Percentiles rank a stretch among this genome's conserved stretches.
Evolutionary conservation across 2,888 invertebrate species (phyloP).

Genomic region (Endomychus coccineus): DNA sequence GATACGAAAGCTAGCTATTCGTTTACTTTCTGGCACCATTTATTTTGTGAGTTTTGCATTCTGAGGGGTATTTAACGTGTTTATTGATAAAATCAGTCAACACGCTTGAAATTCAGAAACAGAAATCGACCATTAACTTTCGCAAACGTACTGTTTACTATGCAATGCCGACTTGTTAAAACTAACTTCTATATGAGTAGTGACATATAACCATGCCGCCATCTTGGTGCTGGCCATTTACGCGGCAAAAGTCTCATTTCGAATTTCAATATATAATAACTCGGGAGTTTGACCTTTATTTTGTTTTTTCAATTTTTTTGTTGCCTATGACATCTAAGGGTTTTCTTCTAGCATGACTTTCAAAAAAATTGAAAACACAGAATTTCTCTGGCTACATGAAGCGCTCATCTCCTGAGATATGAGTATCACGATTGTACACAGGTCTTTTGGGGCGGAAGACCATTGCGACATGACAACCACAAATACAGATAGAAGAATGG

Average conservation of each 20-base stretch:
- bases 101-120: no score
- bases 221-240: conserved; percentile 1
- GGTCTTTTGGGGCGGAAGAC: no score
- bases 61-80: not conserved
- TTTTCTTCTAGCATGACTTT: not conserved
- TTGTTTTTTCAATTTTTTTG: not conserved
- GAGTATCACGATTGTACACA: no score
- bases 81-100: not conserved
- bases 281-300: not conserved
- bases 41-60: not conserved
- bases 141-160: not conserved
- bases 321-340: not conserved
- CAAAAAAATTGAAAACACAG: conserved; percentile 1
- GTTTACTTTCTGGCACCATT: no score
- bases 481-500: no score
- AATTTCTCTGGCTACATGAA: no score
- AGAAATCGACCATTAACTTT: not conserved
- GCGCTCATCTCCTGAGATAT: no score
- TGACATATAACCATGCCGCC: conserved; percentile 1
- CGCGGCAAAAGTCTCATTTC: conserved; percentile 1
- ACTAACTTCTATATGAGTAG: not conserved
- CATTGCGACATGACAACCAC: no score
- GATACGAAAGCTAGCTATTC: no score
- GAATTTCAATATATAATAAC: not conserved
- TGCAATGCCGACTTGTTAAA: not conserved